Evolutionary conservation across 2,888 invertebrate genomes (phyloP).

Genomic region (Panzeria rudis): DNA sequence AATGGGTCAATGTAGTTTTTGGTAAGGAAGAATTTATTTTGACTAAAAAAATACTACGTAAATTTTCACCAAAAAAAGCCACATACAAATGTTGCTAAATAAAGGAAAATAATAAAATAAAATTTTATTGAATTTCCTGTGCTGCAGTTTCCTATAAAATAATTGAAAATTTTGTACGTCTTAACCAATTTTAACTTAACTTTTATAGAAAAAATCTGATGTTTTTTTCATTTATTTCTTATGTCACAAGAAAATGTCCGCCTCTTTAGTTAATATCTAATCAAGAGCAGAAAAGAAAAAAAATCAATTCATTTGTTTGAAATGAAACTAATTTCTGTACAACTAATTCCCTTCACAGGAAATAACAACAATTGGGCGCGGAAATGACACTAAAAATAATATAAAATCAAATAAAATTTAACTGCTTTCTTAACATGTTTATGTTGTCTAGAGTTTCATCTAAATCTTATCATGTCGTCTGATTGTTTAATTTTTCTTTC

Average conservation of each 20-base stretch:
- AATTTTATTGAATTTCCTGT: slow-evolving; percentile 71
- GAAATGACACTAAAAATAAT: slow-evolving; percentile 79
- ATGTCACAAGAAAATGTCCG: slow-evolving; percentile 30
- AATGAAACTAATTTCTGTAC: slow-evolving; percentile 25
- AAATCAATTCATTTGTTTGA: slow-evolving; percentile 8
- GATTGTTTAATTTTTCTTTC: not conserved
- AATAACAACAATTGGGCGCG: slow-evolving; percentile 79
- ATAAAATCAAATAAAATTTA: slow-evolving; percentile 74
- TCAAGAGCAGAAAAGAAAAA: slow-evolving; percentile 5
- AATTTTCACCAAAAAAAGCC: not conserved
- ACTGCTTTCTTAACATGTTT: slow-evolving; percentile 53
- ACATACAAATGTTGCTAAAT: slow-evolving; percentile 54
- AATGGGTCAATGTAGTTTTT: slow-evolving; percentile 60
- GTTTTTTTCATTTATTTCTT: slow-evolving; percentile 46
- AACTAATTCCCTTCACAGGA: slow-evolving; percentile 71
- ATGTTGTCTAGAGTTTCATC: slow-evolving; percentile 56
- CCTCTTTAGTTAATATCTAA: slow-evolving; percentile 42
- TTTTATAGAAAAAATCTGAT: slow-evolving; percentile 1
- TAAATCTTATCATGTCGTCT: slow-evolving; percentile 62
- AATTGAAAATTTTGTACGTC: slow-evolving; percentile 42
- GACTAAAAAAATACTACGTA: slow-evolving; percentile 5
- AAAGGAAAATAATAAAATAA: slow-evolving; percentile 70
- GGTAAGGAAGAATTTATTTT: slow-evolving; percentile 7
- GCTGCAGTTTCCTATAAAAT: slow-evolving; percentile 50
- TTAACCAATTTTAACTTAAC: slow-evolving; percentile 57